Conservation (phyloP, 1,140 invertebrate species). For the Uloborus diversus region DNA sequence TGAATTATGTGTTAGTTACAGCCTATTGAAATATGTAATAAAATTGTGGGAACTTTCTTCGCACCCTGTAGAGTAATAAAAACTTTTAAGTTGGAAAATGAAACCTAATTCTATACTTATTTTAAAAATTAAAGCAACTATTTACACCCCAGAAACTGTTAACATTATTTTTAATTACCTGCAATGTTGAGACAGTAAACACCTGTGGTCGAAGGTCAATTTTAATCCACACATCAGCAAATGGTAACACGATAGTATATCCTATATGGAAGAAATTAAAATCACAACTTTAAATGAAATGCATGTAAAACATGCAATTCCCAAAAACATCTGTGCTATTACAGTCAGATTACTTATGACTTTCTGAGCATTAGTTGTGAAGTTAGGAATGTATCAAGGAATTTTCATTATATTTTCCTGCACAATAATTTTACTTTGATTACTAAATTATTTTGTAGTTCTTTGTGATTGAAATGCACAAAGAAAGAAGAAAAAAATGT, state of each 20-base stretch:
- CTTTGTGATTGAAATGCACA: no score
- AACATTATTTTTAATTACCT: conserved; percentile 11
- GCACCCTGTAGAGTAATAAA: not conserved
- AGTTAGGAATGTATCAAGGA: not conserved
- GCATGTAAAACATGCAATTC: not conserved
- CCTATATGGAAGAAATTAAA: conserved; percentile 14
- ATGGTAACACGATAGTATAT: conserved; percentile 29
- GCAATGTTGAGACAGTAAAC: conserved; percentile 12
- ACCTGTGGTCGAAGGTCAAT: conserved; percentile 11
- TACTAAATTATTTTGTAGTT: not conserved
- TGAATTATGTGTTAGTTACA: no score
- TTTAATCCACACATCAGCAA: conserved; percentile 31
- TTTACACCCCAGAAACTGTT: not conserved
- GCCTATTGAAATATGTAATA: no score
- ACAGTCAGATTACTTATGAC: no score
- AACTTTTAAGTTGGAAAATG: not conserved
- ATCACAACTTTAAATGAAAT: not conserved
- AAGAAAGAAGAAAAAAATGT: no score
- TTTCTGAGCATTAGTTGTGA: no score
- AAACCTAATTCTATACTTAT: not conserved
- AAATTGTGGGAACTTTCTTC: no score
- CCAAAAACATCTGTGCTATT: no score
- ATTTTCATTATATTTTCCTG: not conserved
- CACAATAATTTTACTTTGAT: not conserved
- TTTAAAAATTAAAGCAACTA: not conserved